phyloP scores from a whole-genome alignment of 1,140 invertebrate genomes.

The Penaeus japonicus region DNA sequence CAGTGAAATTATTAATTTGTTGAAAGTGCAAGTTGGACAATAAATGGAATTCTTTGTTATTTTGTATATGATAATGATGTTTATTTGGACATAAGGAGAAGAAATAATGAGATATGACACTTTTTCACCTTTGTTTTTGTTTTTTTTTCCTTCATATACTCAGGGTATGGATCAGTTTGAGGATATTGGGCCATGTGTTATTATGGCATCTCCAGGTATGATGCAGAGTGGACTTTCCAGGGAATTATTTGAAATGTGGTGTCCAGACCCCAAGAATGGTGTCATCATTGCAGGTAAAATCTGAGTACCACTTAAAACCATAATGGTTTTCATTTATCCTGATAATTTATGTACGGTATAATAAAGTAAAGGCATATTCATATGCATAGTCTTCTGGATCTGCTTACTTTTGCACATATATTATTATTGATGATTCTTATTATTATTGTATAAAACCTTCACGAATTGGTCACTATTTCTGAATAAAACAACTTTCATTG shows the following conservation, averaged over 20 bases:
- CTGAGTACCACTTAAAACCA: neutral
- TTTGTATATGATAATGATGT: too few relatives aligned
- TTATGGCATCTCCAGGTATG: conserved; percentile 99
- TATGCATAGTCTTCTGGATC: too few relatives aligned
- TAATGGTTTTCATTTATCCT: neutral
- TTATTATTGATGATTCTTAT: neutral
- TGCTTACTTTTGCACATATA: neutral
- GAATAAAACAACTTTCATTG: neutral
- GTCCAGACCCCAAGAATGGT: conserved; percentile 96
- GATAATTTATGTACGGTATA: too few relatives aligned
- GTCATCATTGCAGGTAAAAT: conserved; percentile 90
- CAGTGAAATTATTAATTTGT: neutral
- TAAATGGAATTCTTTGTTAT: too few relatives aligned
- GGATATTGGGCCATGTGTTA: conserved; percentile 98
- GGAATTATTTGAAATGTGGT: conserved; percentile 99
- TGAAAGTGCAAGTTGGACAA: too few relatives aligned
- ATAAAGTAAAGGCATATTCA: too few relatives aligned
- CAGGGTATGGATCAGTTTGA: conserved; percentile 99
- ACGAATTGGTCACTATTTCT: neutral
- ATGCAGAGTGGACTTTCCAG: conserved; percentile 98
- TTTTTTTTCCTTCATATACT: conserved; percentile 50
- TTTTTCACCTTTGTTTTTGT: neutral
- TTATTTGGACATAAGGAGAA: too few relatives aligned
- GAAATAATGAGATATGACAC: neutral
- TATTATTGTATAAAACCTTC: neutral